Conservation (phyloP, 2,113 vertebrate species). For the Zonotrichia leucophrys region DNA sequence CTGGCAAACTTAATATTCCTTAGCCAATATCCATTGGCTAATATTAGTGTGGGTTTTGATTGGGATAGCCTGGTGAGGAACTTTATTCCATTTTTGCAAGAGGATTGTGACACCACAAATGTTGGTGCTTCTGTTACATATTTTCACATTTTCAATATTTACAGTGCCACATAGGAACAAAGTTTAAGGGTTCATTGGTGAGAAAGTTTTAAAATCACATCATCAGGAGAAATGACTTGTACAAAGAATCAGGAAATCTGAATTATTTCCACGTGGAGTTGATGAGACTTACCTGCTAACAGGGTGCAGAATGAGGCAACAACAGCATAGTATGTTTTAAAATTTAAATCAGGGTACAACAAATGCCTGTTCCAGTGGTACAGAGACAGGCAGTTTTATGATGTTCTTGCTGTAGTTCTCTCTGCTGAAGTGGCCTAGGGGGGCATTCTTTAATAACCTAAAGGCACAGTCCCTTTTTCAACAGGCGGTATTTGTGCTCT, state of each 20-base stretch:
- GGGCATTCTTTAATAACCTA: background rate
- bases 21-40: background rate
- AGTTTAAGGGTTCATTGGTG: background rate
- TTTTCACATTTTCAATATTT: background rate
- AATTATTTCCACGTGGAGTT: background rate
- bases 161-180: background rate
- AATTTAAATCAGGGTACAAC: background rate
- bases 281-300: background rate
- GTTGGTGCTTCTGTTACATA: rapidly evolving
- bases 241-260: background rate
- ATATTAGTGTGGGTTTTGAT: background rate
- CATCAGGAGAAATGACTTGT: background rate
- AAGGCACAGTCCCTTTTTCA: background rate
- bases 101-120: background rate
- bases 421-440: background rate
- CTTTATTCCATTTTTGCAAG: background rate
- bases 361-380: background rate
- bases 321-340: background rate
- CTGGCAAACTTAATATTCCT: background rate
- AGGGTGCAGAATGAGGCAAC: background rate
- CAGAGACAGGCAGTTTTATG: background rate
- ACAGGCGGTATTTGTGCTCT: background rate
- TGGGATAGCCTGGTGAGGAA: background rate
- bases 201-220: background rate
- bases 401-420: background rate